A percentile compares a stretch with the other conserved stretches of the same genome.
Conservation (phyloP, 1,140 invertebrate genomes). For the Zaprionus tsacasi region DNA sequence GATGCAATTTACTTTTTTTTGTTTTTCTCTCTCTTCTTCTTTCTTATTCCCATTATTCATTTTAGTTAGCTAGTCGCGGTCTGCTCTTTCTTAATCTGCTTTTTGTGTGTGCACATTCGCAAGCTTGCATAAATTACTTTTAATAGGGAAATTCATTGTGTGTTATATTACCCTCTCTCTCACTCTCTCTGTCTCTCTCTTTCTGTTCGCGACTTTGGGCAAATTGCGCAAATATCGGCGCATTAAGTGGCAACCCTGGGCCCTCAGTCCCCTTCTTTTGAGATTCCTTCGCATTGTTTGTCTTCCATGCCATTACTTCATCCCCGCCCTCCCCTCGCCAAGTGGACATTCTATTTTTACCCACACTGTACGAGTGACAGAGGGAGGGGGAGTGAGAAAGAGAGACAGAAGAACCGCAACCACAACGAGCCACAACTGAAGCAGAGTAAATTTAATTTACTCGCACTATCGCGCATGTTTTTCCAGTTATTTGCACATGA, state of each 20-base stretch:
- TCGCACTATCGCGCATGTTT: slow-evolving; percentile 60
- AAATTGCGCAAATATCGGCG: slow-evolving; percentile 64
- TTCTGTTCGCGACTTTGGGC: neutral
- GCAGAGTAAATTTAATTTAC: slow-evolving; percentile 49
- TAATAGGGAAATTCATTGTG: slow-evolving; percentile 72
- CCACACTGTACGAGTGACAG: slow-evolving; percentile 8
- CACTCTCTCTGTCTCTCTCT: neutral
- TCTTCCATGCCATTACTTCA: neutral
- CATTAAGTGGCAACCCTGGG: slow-evolving; percentile 40
- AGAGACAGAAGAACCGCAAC: slow-evolving; percentile 17
- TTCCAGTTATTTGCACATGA: slow-evolving; percentile 65
- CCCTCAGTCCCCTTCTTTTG: slow-evolving; percentile 8
- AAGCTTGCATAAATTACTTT: slow-evolving; percentile 67
- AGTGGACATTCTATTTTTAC: slow-evolving; percentile 49
- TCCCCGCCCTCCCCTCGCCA: neutral
- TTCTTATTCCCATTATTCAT: neutral
- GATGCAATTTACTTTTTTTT: slow-evolving; percentile 86
- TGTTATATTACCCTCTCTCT: neutral
- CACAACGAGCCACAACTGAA: slow-evolving; percentile 6
- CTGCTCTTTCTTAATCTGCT: slow-evolving; percentile 7
- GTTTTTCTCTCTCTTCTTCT: neutral
- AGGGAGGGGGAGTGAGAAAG: neutral
- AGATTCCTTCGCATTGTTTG: slow-evolving; percentile 7
- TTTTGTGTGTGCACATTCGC: slow-evolving; percentile 38
- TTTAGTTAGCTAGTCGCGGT: neutral